These are phyloP conservation scores for Portunus trituberculatus DNA, from an alignment of 1,140 invertebrate genomes.

Conservation along the genomic window DNA sequence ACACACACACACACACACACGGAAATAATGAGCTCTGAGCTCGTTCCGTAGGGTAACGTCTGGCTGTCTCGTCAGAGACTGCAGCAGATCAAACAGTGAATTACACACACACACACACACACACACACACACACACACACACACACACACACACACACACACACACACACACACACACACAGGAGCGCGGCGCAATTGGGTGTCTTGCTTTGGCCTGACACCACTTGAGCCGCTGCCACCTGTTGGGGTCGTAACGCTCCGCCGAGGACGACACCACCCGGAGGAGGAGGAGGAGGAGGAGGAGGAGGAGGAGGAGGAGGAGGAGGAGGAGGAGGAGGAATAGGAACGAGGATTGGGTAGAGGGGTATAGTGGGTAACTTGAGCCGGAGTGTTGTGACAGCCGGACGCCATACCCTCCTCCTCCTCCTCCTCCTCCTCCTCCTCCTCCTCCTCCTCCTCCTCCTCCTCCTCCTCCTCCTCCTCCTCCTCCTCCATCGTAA, in stretches of 20 bases:
- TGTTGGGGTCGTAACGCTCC: background rate
- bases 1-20: too few species aligned
- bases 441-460: background rate
- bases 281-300: slow-evolving; percentile 13
- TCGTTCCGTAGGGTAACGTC: too few species aligned
- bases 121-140: too few species aligned
- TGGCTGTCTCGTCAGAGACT: too few species aligned
- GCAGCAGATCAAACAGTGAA: too few species aligned
- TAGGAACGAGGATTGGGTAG: background rate
- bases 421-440: background rate
- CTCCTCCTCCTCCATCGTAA: slow-evolving; percentile 36
- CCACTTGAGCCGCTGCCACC: background rate
- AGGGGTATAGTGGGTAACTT: slow-evolving; percentile 3
- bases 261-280: background rate
- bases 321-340: background rate
- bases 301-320: background rate
- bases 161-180: background rate
- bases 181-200: background rate
- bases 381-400: background rate
- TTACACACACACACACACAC: background rate
- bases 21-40: too few species aligned
- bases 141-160: background rate
- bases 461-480: background rate
- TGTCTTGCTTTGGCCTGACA: background rate
- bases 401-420: background rate